These are phyloP conservation scores for Porites lutea DNA, from an alignment of 64 coral and sea anemone genomes.

Conservation along the genomic window DNA sequence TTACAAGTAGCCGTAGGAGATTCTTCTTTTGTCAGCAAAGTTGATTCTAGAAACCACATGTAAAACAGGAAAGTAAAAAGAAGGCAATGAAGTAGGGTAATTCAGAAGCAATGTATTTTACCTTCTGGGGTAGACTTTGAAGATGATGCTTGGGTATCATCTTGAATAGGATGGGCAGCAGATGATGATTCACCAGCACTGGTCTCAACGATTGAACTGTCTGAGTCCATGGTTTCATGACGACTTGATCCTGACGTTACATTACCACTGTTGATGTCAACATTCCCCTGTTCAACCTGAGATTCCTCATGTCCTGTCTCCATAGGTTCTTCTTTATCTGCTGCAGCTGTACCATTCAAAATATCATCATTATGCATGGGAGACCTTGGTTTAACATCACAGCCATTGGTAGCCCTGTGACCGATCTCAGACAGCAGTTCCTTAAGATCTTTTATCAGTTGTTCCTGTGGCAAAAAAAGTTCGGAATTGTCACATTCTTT, in stretches of 20 bases:
- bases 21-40: background rate
- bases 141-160: background rate
- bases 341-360: background rate
- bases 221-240: background rate
- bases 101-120: background rate
- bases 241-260: background rate
- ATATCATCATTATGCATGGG: background rate
- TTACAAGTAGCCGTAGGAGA: background rate
- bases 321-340: background rate
- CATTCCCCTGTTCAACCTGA: background rate
- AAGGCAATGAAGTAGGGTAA: too few relatives aligned
- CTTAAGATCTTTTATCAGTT: background rate
- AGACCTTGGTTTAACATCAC: background rate
- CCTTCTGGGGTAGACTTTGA: background rate
- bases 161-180: background rate
- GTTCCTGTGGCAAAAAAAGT: background rate
- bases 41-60: background rate
- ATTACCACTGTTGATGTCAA: background rate
- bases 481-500: too few relatives aligned
- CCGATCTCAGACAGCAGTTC: slow-evolving; percentile 37
- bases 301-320: background rate
- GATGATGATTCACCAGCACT: background rate
- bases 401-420: slow-evolving; percentile 35
- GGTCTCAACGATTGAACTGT: background rate
- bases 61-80: background rate